Base-by-base conservation (phyloP, 2,113 vertebrate species). In the Onychorhynchus coronatus region DNA sequence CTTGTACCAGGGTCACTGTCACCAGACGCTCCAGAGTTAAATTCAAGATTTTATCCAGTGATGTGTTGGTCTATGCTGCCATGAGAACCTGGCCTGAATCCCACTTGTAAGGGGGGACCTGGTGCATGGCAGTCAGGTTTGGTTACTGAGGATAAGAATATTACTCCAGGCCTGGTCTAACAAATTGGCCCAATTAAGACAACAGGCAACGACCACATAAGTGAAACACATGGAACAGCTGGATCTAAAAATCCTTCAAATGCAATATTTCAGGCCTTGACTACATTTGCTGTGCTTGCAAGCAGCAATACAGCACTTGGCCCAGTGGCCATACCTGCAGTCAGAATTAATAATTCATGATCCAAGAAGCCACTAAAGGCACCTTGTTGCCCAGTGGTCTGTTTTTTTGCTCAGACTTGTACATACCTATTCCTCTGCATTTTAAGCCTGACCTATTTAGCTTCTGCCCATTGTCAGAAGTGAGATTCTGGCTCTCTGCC, bases 231-330 rank as follows among this genome's bases (percentile, higher is more conserved):
- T 6, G 12, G 25, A 20, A 55, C 24, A 59, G 74, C 27, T 49
- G 16, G 22, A 73, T 55, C 53, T 50, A 65, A 77, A 85, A 85
- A 66, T 49, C 17, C 35, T 70, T n/a, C 50, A 68, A 80, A 47
- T 20, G 13, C 15, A 17, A 0, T 23, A 47, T 33, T 79, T 78
- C 80, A 62, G 58, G 30, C 80, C 37, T 62, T 47, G 19, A 30
- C 39, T 3, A 7, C 0, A 0, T 67, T 74, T 65, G 5, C 71
- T 58, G 30, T 35, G 25, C 31, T 37, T 65, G 31, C 2, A 3
- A 68, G n/a, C 15, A 70, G 28, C 44, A 46, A 4, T 27, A 27
- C 30, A 13, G 22, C 28, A 5, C 33, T 70, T 61, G 50, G 44
- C 50, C 35, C 87, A 78, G 55, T 4, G 10, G 28, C 15, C 42